A percentile compares a stretch with the other conserved stretches of the same genome.
Conservation (phyloP, 64 coral and sea anemone species). For the Actinia equina region DNA sequence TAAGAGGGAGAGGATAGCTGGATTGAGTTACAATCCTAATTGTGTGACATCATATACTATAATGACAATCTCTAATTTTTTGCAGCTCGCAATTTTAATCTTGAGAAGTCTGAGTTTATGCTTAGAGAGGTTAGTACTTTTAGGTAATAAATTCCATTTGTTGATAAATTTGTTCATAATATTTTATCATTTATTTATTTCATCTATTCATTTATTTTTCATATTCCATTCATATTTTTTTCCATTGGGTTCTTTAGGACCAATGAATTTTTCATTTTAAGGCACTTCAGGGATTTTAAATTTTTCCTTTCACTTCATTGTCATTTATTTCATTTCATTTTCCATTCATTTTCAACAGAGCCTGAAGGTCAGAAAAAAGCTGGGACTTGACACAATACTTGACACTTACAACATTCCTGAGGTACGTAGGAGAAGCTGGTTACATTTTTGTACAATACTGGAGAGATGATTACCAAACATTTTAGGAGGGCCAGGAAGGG, state of each 20-base stretch:
- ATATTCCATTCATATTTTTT: neutral
- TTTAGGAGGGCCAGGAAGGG: too few relatives aligned
- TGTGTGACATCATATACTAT: too few relatives aligned
- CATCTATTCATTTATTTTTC: neutral
- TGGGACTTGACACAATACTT: constrained; percentile 64
- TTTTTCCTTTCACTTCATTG: neutral
- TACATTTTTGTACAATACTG: too few relatives aligned
- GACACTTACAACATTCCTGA: constrained; percentile 76
- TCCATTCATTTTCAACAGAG: constrained; percentile 41
- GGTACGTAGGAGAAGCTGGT: too few relatives aligned
- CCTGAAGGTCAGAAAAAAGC: constrained; percentile 38
- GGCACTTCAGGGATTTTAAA: neutral
- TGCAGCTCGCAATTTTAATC: constrained; percentile 67
- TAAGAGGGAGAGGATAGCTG: too few relatives aligned
- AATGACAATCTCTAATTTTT: too few relatives aligned
- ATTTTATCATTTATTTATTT: neutral
- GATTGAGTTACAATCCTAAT: too few relatives aligned
- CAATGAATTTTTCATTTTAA: neutral
- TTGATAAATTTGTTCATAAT: too few relatives aligned
- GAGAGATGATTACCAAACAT: too few relatives aligned
- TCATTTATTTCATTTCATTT: neutral
- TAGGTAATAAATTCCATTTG: neutral
- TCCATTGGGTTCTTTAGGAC: neutral
- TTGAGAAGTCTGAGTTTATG: constrained; percentile 83
- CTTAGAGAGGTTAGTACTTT: constrained; percentile 51